Percentiles rank a stretch among this genome's conserved stretches.
Conservation (phyloP, 1,140 invertebrate species). For the Ceratoteleas bidentatus region DNA sequence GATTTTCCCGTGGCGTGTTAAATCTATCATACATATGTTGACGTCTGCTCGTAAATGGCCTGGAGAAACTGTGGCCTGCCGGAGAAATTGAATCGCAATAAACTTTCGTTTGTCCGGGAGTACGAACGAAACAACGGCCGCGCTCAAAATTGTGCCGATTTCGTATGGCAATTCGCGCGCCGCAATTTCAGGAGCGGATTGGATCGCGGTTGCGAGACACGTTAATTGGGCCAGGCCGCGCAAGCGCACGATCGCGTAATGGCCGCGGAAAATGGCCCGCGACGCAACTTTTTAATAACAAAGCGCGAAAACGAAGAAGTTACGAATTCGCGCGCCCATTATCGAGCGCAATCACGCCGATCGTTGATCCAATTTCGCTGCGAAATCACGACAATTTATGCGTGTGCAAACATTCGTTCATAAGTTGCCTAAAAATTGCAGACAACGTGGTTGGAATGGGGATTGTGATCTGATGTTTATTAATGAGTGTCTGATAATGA, state of each 20-base stretch:
- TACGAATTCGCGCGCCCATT: constrained; percentile 21
- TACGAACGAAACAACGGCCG: constrained; percentile 47
- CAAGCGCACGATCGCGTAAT: constrained; percentile 44
- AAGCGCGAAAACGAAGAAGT: constrained; percentile 8
- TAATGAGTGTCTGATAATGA: too few relatives aligned
- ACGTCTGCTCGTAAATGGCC: constrained; percentile 67
- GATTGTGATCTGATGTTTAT: too few relatives aligned
- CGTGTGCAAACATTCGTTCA: too few relatives aligned
- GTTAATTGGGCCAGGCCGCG: constrained; percentile 65
- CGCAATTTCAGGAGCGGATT: constrained; percentile 60
- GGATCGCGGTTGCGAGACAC: constrained; percentile 61
- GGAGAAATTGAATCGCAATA: constrained; percentile 73
- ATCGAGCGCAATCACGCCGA: not conserved
- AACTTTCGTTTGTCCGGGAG: constrained; percentile 71
- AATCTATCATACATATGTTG: constrained; percentile 53
- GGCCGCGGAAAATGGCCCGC: constrained; percentile 17
- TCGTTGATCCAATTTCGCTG: constrained; percentile 18
- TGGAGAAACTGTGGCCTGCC: constrained; percentile 69
- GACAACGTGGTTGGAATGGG: too few relatives aligned
- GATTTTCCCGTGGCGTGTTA: constrained; percentile 38
- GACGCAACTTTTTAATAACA: constrained; percentile 51
- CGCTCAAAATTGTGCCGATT: constrained; percentile 53
- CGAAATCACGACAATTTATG: constrained; percentile 24
- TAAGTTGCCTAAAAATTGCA: too few relatives aligned
- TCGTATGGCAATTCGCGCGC: constrained; percentile 52